phyloP scores from a whole-genome alignment of 2,113 vertebrate species.

The Oriolus oriolus region DNA sequence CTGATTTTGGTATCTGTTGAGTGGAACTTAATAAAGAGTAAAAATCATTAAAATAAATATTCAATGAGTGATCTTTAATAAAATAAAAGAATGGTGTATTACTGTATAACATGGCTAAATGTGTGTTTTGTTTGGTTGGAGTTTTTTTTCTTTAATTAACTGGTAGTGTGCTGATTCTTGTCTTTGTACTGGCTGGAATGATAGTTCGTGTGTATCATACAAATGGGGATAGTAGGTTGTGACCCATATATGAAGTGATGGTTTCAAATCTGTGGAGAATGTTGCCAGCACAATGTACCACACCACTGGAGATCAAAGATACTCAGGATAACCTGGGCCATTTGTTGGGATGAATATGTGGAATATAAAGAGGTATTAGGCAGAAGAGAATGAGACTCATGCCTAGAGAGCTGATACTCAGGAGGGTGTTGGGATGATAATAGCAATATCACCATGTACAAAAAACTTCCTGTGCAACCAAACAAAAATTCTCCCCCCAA shows the following conservation, averaged over 20 bases:
- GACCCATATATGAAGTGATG: not conserved
- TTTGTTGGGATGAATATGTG: not conserved
- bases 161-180: not conserved
- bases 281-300: not conserved
- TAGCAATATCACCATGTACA: fast-evolving
- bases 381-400: not conserved
- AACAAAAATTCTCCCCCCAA: not conserved
- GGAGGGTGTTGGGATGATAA: not conserved
- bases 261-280: not conserved
- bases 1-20: not conserved
- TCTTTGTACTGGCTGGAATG: not conserved
- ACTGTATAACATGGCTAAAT: not conserved
- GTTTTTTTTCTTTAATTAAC: not conserved
- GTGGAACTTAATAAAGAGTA: not conserved
- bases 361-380: not conserved
- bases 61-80: not conserved
- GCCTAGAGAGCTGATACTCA: not conserved
- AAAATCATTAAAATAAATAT: not conserved
- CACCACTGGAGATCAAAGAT: not conserved
- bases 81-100: not conserved
- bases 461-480: not conserved
- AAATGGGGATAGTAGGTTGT: not conserved
- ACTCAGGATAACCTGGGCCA: not conserved
- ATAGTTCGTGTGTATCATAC: not conserved
- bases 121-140: not conserved